These are phyloP conservation scores for Nemapogon koenigi DNA, from an alignment of 2,888 invertebrate genomes.

Conservation along the genomic window DNA sequence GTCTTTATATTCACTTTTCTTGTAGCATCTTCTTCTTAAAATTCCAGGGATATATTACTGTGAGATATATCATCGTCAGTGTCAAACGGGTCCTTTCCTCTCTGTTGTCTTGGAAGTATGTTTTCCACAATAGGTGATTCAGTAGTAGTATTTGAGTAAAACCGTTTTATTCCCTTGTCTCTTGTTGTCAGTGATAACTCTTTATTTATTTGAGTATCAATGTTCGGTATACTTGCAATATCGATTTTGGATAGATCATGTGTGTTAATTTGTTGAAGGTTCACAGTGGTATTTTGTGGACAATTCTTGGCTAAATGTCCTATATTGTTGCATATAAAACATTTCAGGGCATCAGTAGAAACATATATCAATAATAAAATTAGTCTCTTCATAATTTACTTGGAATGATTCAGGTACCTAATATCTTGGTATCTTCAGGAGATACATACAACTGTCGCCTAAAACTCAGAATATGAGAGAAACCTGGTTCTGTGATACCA, in stretches of 20 bases:
- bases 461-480: conserved; percentile 7
- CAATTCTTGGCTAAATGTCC: conserved; percentile 14
- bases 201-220: too few relatives aligned
- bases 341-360: conserved; percentile 12
- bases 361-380: conserved; percentile 15
- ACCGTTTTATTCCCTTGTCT: too few relatives aligned
- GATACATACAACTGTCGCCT: conserved; percentile 10
- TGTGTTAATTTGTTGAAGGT: not conserved
- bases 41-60: not conserved
- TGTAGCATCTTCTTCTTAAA: not conserved
- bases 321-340: conserved; percentile 13
- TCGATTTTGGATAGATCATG: too few relatives aligned
- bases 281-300: not conserved
- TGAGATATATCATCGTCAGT: conserved; percentile 3
- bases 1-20: not conserved
- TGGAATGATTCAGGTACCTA: conserved; percentile 14
- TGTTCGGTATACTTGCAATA: too few relatives aligned
- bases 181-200: too few relatives aligned
- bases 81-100: too few relatives aligned
- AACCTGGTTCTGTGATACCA: conserved; percentile 3
- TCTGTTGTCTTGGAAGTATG: too few relatives aligned
- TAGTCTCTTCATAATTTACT: conserved; percentile 13
- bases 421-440: conserved; percentile 11
- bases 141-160: too few relatives aligned
- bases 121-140: too few relatives aligned